Conservation (phyloP, 2,113 vertebrate species). For the Cyphomyrus discorhynchus region DNA sequence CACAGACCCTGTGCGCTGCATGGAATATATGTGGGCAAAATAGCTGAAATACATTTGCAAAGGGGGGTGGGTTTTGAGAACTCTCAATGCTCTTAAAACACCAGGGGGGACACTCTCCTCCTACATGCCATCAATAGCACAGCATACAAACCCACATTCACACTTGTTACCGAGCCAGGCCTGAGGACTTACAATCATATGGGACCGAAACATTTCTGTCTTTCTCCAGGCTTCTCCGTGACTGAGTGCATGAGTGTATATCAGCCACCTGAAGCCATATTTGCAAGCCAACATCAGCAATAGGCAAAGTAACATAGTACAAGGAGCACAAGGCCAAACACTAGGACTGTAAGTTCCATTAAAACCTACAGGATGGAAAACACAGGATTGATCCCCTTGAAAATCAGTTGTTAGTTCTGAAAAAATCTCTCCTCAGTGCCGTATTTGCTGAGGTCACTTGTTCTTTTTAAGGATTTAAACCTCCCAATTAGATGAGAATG, state of each 20-base stretch:
- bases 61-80: neutral
- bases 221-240: neutral
- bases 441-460: slow-evolving; percentile 41
- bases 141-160: slow-evolving; percentile 1
- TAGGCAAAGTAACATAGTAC: neutral
- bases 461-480: slow-evolving; percentile 30
- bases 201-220: neutral
- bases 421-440: slow-evolving; percentile 27
- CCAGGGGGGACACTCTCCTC: slow-evolving; percentile 13
- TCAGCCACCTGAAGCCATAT: neutral
- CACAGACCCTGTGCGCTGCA: neutral
- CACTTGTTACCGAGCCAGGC: neutral
- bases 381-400: neutral
- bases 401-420: neutral
- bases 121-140: slow-evolving; percentile 13
- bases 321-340: neutral
- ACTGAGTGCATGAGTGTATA: neutral
- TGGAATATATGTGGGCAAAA: neutral
- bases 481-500: slow-evolving; percentile 27
- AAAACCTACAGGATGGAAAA: neutral
- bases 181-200: neutral
- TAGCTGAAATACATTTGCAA: neutral
- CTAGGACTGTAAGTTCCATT: neutral
- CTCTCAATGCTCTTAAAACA: slow-evolving; percentile 17
- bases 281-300: neutral